Percentiles rank a stretch among this genome's conserved stretches.
phyloP scores from a whole-genome alignment of 2,888 invertebrate species.

The Hyposoter didymator region DNA sequence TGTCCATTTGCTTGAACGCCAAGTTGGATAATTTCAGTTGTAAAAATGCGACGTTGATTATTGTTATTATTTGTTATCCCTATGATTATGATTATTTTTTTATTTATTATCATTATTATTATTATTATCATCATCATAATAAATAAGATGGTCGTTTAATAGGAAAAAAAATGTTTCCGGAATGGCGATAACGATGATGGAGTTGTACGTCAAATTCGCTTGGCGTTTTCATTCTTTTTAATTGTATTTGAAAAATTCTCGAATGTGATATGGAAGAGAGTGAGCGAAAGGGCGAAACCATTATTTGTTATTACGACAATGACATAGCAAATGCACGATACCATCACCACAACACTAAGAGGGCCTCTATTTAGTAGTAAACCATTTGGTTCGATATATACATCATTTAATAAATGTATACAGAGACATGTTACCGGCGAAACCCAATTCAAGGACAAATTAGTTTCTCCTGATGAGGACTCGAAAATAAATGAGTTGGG shows the following conservation, averaged over 20 bases:
- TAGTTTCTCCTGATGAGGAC: background rate
- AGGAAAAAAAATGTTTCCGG: constrained; percentile 14
- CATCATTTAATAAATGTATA: background rate
- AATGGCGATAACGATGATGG: constrained; percentile 51
- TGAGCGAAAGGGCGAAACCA: constrained; percentile 71
- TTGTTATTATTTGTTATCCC: background rate
- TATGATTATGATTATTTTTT: too few relatives aligned
- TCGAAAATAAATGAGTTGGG: background rate
- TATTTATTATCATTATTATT: too few relatives aligned
- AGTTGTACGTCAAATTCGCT: constrained; percentile 21
- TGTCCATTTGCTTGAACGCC: constrained; percentile 81
- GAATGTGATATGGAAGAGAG: constrained; percentile 64
- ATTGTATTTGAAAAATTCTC: background rate
- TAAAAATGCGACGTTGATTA: constrained; percentile 21
- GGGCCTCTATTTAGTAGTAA: constrained; percentile 75
- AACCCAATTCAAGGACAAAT: background rate
- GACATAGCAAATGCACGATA: constrained; percentile 84
- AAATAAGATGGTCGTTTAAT: background rate
- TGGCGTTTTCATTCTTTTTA: constrained; percentile 24
- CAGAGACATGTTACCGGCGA: constrained; percentile 16
- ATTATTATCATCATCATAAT: background rate
- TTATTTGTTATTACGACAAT: constrained; percentile 79
- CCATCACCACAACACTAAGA: constrained; percentile 83
- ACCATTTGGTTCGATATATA: constrained; percentile 46
- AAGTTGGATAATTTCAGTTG: constrained; percentile 74